Conservation (phyloP, 2,888 invertebrate species). For the Acanthococcus lagerstroemiae region DNA sequence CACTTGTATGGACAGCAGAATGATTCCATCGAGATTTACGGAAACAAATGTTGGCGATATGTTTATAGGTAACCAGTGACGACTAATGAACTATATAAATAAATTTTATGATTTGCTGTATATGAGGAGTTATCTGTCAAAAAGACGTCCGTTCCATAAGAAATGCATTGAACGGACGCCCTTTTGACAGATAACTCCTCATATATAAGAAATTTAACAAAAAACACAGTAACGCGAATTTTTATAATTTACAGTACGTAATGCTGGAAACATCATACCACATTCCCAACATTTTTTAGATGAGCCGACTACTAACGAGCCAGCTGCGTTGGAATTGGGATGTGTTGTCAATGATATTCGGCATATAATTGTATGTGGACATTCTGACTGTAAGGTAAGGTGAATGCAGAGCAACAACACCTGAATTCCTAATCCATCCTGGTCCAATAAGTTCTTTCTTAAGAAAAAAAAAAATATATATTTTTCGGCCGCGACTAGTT, state of each 20-base stretch:
- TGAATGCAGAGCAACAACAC: no score
- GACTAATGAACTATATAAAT: background rate
- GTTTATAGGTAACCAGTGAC: constrained; percentile 70
- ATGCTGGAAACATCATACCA: constrained; percentile 92
- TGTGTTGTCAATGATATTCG: constrained; percentile 83
- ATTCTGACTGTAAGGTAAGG: constrained; percentile 83
- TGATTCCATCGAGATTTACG: constrained; percentile 91
- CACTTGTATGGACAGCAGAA: constrained; percentile 96
- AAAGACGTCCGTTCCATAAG: no score
- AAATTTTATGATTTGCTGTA: no score
- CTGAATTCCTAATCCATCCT: no score
- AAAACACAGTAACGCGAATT: background rate
- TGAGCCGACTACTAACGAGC: constrained; percentile 85
- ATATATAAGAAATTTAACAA: no score
- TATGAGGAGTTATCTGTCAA: no score
- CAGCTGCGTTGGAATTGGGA: constrained; percentile 88
- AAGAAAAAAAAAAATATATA: no score
- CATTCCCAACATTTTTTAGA: constrained; percentile 79
- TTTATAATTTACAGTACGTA: constrained; percentile 60
- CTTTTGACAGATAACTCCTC: no score
- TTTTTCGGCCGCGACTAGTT: no score
- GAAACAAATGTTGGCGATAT: constrained; percentile 94
- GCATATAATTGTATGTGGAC: constrained; percentile 91
- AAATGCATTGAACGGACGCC: no score
- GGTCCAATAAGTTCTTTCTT: no score